These are phyloP conservation scores for Maconellicoccus hirsutus DNA, from an alignment of 1,140 invertebrate species.

Conservation along the genomic window DNA sequence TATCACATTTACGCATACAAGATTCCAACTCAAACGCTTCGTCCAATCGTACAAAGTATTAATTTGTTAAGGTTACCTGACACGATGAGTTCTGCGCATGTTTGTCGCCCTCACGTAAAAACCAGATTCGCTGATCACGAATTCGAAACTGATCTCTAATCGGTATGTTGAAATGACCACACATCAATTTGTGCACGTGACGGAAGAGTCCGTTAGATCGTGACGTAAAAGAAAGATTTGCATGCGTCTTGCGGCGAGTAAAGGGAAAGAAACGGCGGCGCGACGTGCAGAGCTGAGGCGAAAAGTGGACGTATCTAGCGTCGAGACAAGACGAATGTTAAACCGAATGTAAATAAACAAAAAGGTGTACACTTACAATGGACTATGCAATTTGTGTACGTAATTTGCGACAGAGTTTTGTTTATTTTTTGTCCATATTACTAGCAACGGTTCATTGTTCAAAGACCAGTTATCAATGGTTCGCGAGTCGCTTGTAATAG, in stretches of 20 bases:
- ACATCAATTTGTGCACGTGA: slow-evolving; percentile 3
- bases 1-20: too few species aligned
- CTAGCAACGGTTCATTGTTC: background rate
- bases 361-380: background rate
- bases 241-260: background rate
- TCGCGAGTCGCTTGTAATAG: background rate
- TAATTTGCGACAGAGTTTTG: background rate
- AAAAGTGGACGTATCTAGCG: too few species aligned
- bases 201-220: background rate
- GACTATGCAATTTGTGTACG: background rate
- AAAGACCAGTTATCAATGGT: background rate
- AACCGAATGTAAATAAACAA: background rate
- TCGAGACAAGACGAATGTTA: too few species aligned
- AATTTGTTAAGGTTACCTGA: too few species aligned
- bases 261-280: too few species aligned
- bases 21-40: too few species aligned
- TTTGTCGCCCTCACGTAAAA: too few species aligned
- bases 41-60: too few species aligned
- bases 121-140: background rate
- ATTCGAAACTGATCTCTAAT: background rate
- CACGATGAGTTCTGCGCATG: too few species aligned
- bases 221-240: background rate
- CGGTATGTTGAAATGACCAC: background rate
- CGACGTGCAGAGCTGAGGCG: too few species aligned
- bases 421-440: background rate